These are phyloP conservation scores for Geophilus truncorum DNA, from an alignment of 2,888 invertebrate species.

Conservation along the genomic window DNA sequence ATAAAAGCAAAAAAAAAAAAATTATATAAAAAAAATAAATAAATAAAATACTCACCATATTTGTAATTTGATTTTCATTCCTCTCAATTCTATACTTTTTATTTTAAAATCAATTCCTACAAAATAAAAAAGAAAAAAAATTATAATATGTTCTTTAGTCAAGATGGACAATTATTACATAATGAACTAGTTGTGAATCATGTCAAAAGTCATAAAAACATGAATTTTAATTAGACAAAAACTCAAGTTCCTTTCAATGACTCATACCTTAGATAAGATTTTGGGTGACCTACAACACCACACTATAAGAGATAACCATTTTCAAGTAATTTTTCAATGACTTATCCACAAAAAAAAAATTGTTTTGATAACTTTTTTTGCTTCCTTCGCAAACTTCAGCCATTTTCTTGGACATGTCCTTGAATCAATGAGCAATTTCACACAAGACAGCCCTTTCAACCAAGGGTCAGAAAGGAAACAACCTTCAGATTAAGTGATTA, in stretches of 20 bases:
- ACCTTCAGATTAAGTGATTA: not conserved
- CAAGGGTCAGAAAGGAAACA: not conserved
- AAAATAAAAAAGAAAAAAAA: not conserved
- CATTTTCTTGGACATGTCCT: not conserved
- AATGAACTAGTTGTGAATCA: slow-evolving; percentile 10
- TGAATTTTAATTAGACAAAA: not conserved
- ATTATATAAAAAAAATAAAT: not conserved
- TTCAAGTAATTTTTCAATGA: not conserved
- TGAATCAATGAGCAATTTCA: slow-evolving; percentile 10
- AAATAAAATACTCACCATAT: slow-evolving; percentile 48
- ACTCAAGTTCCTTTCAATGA: not conserved
- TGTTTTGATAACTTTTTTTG: not conserved
- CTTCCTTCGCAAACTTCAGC: not conserved
- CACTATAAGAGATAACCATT: not conserved
- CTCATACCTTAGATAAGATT: not conserved
- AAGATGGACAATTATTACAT: not conserved
- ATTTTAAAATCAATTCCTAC: slow-evolving; percentile 61
- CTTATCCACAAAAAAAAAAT: not conserved
- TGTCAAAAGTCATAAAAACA: not conserved
- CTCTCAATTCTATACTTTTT: slow-evolving; percentile 54
- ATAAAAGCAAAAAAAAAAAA: slow-evolving; percentile 33
- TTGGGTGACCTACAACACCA: not conserved
- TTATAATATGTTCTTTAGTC: not conserved
- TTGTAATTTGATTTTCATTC: slow-evolving; percentile 55
- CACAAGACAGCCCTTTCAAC: slow-evolving; percentile 2